Percentiles rank a stretch among this genome's conserved stretches.
These are phyloP conservation scores for Phyllotreta cruciferae DNA, from an alignment of 2,888 invertebrate genomes.

Conservation along the genomic window DNA sequence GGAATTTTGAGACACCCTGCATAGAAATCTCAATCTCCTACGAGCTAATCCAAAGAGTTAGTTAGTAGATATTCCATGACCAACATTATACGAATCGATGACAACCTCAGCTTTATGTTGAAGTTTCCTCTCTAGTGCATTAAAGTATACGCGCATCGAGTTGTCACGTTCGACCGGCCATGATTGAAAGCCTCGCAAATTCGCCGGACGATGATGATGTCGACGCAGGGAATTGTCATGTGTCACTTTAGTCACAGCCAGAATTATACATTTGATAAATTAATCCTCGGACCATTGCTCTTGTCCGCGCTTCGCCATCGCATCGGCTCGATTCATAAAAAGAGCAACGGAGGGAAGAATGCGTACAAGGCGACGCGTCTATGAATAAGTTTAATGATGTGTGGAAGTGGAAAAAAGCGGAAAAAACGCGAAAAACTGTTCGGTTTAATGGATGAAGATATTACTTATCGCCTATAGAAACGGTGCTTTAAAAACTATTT, in stretches of 20 bases:
- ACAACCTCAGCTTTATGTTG: too few relatives aligned
- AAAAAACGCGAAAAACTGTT: slow-evolving; percentile 12
- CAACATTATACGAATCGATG: too few relatives aligned
- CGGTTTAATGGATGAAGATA: slow-evolving; percentile 24
- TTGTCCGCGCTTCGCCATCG: slow-evolving; percentile 20
- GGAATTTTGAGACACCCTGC: too few relatives aligned
- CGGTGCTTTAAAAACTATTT: slow-evolving; percentile 1
- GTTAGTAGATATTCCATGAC: too few relatives aligned
- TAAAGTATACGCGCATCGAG: slow-evolving; percentile 28
- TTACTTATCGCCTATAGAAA: slow-evolving; percentile 13
- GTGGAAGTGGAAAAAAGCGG: slow-evolving; percentile 29
- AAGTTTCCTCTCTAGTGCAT: slow-evolving; percentile 27
- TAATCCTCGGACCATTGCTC: slow-evolving; percentile 42
- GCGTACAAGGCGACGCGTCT: slow-evolving; percentile 25
- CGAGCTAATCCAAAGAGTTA: too few relatives aligned
- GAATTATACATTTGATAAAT: slow-evolving; percentile 52
- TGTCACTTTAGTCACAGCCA: slow-evolving; percentile 53
- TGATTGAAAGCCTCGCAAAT: slow-evolving; percentile 51
- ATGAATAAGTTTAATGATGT: slow-evolving; percentile 32
- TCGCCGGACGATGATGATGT: slow-evolving; percentile 49
- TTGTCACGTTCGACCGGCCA: slow-evolving; percentile 45
- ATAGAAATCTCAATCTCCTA: too few relatives aligned
- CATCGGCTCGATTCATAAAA: slow-evolving; percentile 23
- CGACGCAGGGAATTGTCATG: slow-evolving; percentile 52
- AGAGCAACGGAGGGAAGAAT: slow-evolving; percentile 20